A percentile compares a stretch with the other conserved stretches of the same genome.
Conservation (phyloP, 2,113 vertebrate species). For the Tupaia chinensis region DNA sequence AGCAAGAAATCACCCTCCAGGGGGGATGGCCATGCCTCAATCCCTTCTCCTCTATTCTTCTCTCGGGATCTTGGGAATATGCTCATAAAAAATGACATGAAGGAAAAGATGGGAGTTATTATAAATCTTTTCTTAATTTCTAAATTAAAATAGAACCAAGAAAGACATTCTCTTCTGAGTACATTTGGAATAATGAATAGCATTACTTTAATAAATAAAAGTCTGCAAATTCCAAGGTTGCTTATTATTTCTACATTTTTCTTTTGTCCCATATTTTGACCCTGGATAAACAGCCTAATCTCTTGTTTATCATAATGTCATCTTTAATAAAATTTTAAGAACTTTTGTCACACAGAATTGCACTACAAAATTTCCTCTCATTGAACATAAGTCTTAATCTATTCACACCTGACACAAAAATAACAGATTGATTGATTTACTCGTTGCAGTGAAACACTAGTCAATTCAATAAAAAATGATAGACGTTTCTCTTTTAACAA, state of each 20-base stretch:
- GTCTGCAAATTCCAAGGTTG: background rate
- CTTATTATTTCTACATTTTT: background rate
- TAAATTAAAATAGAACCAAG: background rate
- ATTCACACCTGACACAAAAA: background rate
- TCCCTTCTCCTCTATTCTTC: no score
- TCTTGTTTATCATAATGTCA: conserved; percentile 66
- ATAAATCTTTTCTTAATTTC: background rate
- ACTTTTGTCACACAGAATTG: conserved; percentile 13
- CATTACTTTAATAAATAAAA: background rate
- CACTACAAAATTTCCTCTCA: background rate
- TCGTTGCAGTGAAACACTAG: conserved; percentile 56
- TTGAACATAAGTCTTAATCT: background rate
- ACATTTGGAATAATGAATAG: background rate
- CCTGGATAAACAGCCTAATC: conserved; percentile 10
- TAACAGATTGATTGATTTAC: conserved; percentile 9
- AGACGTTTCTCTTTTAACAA: background rate
- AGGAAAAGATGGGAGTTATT: background rate
- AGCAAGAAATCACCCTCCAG: no score
- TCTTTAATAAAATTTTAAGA: conserved; percentile 73
- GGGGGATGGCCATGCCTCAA: no score
- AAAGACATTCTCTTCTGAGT: background rate
- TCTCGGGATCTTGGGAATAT: no score
- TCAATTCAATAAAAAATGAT: conserved; percentile 25
- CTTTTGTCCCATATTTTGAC: conserved; percentile 40
- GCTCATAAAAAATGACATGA: background rate